A percentile compares a stretch with the other conserved stretches of the same genome.
Evolutionary conservation across 2,888 invertebrate genomes (phyloP).

Genomic region (Kuschelorhynchus macadamiae): DNA sequence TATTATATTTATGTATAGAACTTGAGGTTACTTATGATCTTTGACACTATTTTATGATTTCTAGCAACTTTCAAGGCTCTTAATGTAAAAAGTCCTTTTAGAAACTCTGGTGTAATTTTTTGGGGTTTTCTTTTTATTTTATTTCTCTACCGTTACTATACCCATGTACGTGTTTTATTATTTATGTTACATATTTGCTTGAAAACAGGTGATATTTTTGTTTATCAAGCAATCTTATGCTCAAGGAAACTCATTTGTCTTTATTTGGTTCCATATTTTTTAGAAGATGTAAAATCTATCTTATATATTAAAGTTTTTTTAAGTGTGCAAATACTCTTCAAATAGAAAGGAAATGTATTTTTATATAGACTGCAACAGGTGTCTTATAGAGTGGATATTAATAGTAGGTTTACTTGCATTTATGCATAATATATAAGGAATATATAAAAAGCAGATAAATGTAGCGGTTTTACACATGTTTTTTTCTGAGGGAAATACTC

Average conservation of each 20-base stretch:
- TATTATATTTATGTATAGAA: too few relatives aligned
- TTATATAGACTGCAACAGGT: conserved; percentile 41
- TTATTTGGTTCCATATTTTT: too few relatives aligned
- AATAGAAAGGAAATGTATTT: conserved; percentile 27
- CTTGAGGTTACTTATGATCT: too few relatives aligned
- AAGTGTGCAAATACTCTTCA: conserved; percentile 14
- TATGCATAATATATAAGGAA: background rate
- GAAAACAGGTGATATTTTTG: too few relatives aligned
- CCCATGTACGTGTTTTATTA: too few relatives aligned
- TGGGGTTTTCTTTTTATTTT: background rate
- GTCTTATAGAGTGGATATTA: conserved; percentile 43
- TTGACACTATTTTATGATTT: too few relatives aligned
- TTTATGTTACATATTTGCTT: too few relatives aligned
- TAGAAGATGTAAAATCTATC: background rate
- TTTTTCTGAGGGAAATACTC: too few relatives aligned
- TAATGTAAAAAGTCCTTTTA: background rate
- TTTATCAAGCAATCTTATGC: too few relatives aligned
- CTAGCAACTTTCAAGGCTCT: too few relatives aligned
- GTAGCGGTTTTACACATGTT: background rate
- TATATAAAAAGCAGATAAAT: background rate
- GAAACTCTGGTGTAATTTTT: conserved; percentile 6
- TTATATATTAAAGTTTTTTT: conserved; percentile 2
- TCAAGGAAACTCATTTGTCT: too few relatives aligned
- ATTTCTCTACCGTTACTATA: background rate
- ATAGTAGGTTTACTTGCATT: conserved; percentile 19